phyloP scores from a whole-genome alignment of 2,797 vertebrate genomes.

The Chelon auratus region DNA sequence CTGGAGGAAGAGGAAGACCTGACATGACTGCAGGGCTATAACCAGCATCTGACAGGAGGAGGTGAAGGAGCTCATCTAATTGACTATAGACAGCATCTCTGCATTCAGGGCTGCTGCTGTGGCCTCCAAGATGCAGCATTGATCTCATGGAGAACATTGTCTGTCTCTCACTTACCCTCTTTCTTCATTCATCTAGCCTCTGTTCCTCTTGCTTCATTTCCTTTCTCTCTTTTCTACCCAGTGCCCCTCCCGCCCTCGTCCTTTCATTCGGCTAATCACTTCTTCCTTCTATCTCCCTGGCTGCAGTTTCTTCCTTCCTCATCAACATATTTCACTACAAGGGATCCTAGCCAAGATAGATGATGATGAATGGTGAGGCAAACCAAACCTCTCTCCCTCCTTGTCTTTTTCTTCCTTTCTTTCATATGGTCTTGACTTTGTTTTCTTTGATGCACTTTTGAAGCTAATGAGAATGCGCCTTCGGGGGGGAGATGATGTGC shows the following conservation, averaged over 20 bases:
- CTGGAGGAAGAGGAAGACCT: conserved; percentile 50
- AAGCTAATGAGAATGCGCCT: conserved; percentile 65
- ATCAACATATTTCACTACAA: conserved; percentile 68
- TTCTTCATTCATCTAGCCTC: conserved; percentile 59
- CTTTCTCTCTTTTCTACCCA: conserved; percentile 59
- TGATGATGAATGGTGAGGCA: conserved; percentile 69
- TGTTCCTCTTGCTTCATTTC: conserved; percentile 55
- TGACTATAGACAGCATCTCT: conserved; percentile 57
- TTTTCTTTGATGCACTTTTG: conserved; percentile 71
- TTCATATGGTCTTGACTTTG: conserved; percentile 56
- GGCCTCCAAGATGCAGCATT: conserved; percentile 51
- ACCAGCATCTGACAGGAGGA: conserved; percentile 65
- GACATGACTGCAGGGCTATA: conserved; percentile 50
- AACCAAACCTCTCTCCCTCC: conserved; percentile 49
- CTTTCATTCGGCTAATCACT: conserved; percentile 65
- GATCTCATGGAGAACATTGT: conserved; percentile 58
- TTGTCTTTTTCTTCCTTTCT: conserved; percentile 39
- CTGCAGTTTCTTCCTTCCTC: conserved; percentile 54
- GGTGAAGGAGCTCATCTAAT: conserved; percentile 71
- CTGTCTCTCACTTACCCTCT: conserved; percentile 41
- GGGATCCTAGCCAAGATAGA: conserved; percentile 71
- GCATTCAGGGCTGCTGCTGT: conserved; percentile 42
- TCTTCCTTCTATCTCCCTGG: conserved; percentile 48
- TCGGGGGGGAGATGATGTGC: conserved; percentile 54
- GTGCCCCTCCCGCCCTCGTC: conserved; percentile 50